Conservation (phyloP, 1,140 invertebrate species). For the Zaprionus capensis region DNA sequence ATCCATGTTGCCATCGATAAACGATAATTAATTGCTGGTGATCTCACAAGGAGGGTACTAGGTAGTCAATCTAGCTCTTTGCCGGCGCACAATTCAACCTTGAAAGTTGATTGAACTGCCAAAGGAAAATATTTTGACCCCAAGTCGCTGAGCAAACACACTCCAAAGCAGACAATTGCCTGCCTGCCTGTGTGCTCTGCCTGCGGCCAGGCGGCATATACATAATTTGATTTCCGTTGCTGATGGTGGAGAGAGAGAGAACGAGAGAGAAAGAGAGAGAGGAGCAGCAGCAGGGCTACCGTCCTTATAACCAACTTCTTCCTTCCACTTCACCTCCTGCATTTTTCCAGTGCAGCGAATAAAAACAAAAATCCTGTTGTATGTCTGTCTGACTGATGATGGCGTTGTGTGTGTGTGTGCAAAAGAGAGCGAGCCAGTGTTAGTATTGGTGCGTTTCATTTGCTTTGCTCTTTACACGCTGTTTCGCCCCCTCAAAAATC, state of each 20-base stretch:
- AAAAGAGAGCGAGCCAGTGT: slow-evolving; percentile 8
- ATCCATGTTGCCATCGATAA: not conserved
- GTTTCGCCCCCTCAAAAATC: slow-evolving; percentile 63
- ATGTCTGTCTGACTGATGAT: slow-evolving; percentile 48
- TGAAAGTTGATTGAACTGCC: slow-evolving; percentile 78
- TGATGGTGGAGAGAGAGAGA: not conserved
- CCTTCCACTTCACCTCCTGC: slow-evolving; percentile 38
- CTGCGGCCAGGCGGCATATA: slow-evolving; percentile 48
- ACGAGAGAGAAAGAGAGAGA: not conserved
- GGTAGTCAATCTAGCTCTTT: slow-evolving; percentile 15
- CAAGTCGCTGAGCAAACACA: slow-evolving; percentile 50
- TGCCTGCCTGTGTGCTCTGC: slow-evolving; percentile 23
- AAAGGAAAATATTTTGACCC: slow-evolving; percentile 73
- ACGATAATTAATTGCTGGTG: slow-evolving; percentile 1
- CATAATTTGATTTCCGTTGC: slow-evolving; percentile 71
- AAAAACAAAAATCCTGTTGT: slow-evolving; percentile 72
- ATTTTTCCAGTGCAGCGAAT: slow-evolving; percentile 38
- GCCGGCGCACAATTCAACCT: slow-evolving; percentile 49
- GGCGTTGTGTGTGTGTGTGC: slow-evolving; percentile 17
- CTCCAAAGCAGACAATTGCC: slow-evolving; percentile 45
- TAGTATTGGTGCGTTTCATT: slow-evolving; percentile 58
- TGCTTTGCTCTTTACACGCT: slow-evolving; percentile 59
- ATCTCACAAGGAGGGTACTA: slow-evolving; percentile 9
- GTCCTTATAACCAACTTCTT: slow-evolving; percentile 24
- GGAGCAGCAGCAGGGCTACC: not conserved